Conservation (phyloP, 2,113 vertebrate species). For the Aspidoscelis tigris region DNA sequence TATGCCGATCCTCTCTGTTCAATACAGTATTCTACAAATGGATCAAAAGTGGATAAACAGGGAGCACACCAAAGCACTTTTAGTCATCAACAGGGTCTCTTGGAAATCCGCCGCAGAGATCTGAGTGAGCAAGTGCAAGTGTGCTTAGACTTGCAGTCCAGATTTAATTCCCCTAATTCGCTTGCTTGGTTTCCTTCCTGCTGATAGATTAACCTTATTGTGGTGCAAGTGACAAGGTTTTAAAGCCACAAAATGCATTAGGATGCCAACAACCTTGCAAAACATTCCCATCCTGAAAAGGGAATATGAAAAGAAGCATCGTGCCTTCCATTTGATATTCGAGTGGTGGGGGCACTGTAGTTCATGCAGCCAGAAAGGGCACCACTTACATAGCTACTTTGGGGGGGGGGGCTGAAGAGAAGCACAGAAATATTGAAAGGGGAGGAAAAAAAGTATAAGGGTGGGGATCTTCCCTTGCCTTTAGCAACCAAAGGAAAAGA, state of each 20-base stretch:
- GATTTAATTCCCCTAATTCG: constrained; percentile 64
- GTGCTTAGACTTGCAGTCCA: constrained; percentile 15
- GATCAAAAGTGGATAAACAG: not conserved
- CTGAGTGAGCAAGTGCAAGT: constrained; percentile 13
- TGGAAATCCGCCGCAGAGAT: constrained; percentile 16
- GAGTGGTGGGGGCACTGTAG: not conserved
- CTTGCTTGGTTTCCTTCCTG: constrained; percentile 45
- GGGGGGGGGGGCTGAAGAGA: not conserved
- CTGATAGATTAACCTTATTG: constrained; percentile 22
- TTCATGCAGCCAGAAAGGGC: not conserved
- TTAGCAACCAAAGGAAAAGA: too few species aligned
- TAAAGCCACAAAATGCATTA: constrained; percentile 15
- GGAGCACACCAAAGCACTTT: not conserved
- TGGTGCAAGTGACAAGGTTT: constrained; percentile 29
- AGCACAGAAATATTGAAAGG: not conserved
- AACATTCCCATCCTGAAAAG: not conserved
- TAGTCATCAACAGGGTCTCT: not conserved
- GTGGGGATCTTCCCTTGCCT: not conserved
- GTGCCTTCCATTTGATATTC: not conserved
- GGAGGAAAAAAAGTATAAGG: not conserved
- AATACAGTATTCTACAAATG: not conserved
- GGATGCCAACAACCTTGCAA: not conserved
- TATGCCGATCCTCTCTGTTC: not conserved
- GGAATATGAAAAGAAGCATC: not conserved
- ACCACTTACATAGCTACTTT: too few species aligned